Percentiles rank a stretch among this genome's conserved stretches.
phyloP scores from a whole-genome alignment of 2,797 vertebrate genomes.

The Buceros bicornis region DNA sequence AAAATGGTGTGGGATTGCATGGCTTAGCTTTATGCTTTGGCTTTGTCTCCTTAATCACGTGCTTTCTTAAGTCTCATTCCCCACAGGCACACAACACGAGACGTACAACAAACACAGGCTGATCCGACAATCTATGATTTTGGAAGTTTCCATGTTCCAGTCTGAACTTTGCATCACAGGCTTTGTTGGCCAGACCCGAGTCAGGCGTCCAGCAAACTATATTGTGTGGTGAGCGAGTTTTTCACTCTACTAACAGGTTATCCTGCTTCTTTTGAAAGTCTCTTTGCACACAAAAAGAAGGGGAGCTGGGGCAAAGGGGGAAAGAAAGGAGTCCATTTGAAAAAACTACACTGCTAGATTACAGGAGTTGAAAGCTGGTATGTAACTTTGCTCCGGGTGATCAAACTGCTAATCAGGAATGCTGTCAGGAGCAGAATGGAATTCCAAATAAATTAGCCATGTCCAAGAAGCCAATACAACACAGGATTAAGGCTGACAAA shows the following conservation, averaged over 20 bases:
- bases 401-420: conserved; percentile 78
- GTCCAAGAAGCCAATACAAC: conserved; percentile 79
- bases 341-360: conserved; percentile 58
- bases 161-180: background rate
- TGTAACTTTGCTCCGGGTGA: conserved; percentile 76
- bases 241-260: conserved; percentile 31
- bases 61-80: background rate
- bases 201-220: background rate
- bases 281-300: conserved; percentile 49
- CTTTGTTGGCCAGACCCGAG: background rate
- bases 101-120: background rate
- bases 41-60: background rate
- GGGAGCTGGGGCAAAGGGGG: conserved; percentile 1
- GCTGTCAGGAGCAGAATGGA: conserved; percentile 79
- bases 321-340: conserved; percentile 56
- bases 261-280: conserved; percentile 46
- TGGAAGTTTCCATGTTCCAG: background rate
- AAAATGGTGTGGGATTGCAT: background rate
- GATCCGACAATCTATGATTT: background rate
- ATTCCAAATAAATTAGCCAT: conserved; percentile 83
- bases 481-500: conserved; percentile 80
- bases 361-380: conserved; percentile 73
- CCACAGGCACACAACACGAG: background rate
- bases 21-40: background rate
- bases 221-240: background rate